Evolutionary conservation across 23 tunicate species (phyloP).

Genomic region (Diplosoma virens): DNA sequence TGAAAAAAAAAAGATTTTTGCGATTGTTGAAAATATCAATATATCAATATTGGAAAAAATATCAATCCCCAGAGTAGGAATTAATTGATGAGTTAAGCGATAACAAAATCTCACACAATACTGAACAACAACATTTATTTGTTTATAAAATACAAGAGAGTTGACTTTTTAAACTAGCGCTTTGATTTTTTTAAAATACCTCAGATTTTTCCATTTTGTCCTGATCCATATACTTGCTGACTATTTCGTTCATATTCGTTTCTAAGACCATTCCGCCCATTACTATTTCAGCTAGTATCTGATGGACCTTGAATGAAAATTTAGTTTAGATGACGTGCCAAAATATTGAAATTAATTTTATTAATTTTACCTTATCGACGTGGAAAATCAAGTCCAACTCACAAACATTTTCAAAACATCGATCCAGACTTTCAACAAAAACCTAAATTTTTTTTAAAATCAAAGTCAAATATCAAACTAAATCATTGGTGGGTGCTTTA

Average conservation of each 20-base stretch:
- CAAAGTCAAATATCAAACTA: too few species aligned
- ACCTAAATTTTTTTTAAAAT: too few species aligned
- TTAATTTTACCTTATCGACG: constrained; percentile 75
- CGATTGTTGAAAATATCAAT: neutral
- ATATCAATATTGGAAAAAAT: too few species aligned
- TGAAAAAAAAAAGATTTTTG: neutral
- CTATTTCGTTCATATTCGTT: constrained; percentile 96
- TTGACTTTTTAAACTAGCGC: too few species aligned
- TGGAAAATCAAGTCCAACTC: constrained; percentile 95
- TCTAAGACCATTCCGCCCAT: constrained; percentile 99
- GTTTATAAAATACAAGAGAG: too few species aligned
- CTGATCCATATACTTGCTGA: constrained; percentile 73
- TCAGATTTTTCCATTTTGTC: constrained; percentile 96
- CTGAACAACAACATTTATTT: too few species aligned
- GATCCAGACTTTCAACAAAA: constrained; percentile 91
- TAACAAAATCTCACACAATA: too few species aligned
- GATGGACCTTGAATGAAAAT: constrained; percentile 46
- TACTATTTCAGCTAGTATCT: constrained; percentile 85
- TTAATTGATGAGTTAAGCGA: too few species aligned
- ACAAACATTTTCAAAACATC: constrained; percentile 99
- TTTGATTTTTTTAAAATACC: too few species aligned
- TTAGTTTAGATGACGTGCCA: neutral
- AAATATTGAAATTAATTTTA: neutral
- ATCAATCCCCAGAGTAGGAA: too few species aligned
- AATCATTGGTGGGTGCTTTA: too few species aligned